These are phyloP conservation scores for Cardinalis cardinalis DNA, from an alignment of 2,113 vertebrate species.

Conservation along the genomic window DNA sequence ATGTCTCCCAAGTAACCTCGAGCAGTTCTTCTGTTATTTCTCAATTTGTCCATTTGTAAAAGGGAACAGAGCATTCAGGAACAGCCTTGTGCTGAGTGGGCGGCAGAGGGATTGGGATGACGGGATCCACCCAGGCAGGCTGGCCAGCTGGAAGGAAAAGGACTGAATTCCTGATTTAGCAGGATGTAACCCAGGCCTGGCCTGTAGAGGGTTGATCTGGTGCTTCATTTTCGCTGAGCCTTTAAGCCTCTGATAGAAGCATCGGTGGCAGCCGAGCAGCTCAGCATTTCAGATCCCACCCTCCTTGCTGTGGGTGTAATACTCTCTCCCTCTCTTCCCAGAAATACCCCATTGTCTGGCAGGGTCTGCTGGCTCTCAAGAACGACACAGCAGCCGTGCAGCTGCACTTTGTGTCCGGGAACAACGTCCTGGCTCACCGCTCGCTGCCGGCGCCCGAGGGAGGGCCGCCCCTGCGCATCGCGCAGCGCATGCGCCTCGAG, in stretches of 20 bases:
- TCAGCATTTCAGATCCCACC: neutral
- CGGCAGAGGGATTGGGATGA: neutral
- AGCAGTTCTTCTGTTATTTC: neutral
- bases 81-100: neutral
- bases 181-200: neutral
- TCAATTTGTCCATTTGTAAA: neutral
- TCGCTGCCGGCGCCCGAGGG: slow-evolving; percentile 92
- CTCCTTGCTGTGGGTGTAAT: rapidly evolving
- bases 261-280: rapidly evolving
- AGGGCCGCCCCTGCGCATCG: slow-evolving; percentile 89
- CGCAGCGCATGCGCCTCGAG: slow-evolving; percentile 96
- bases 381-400: slow-evolving; percentile 96
- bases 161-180: neutral
- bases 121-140: neutral
- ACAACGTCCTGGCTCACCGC: slow-evolving; percentile 90
- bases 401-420: slow-evolving; percentile 96
- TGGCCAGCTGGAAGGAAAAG: neutral
- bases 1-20: rapidly evolving
- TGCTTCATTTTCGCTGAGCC: neutral
- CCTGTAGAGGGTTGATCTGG: rapidly evolving
- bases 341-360: slow-evolving; percentile 99
- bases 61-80: neutral
- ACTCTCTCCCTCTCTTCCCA: slow-evolving; percentile 37
- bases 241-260: neutral
- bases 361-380: slow-evolving; percentile 93